A percentile compares a stretch with the other conserved stretches of the same genome.
Evolutionary conservation across 2,888 invertebrate genomes (phyloP).

Genomic region (Tipula vernalis): DNA sequence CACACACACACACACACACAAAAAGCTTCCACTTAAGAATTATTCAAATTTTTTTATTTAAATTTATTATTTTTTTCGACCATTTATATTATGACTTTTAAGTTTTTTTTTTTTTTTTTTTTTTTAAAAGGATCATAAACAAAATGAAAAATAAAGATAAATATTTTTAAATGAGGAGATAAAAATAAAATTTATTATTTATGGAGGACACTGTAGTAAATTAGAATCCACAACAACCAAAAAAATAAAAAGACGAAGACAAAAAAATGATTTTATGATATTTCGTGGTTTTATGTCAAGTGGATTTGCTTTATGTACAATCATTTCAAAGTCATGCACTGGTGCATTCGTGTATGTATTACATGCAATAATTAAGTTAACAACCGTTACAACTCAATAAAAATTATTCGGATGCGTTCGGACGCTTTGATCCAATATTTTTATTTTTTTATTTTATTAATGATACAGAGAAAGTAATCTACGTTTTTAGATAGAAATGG

Average conservation of each 20-base stretch:
- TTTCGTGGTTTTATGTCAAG: neutral
- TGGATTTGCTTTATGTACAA: neutral
- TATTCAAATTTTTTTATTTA: neutral
- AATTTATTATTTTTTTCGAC: neutral
- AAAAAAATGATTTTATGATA: neutral
- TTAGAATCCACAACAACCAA: neutral
- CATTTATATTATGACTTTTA: neutral
- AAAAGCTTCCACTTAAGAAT: neutral
- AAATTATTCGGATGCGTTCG: neutral
- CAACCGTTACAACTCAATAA: neutral
- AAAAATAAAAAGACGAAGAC: neutral
- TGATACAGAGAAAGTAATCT: neutral
- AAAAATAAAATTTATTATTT: neutral
- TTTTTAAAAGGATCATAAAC: neutral
- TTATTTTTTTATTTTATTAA: too few species aligned
- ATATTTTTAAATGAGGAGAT: neutral
- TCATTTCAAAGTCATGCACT: neutral
- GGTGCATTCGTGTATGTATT: neutral
- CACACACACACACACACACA: neutral
- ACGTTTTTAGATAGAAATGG: neutral
- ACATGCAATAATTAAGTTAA: neutral
- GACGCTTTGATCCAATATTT: neutral
- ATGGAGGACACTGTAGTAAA: neutral
- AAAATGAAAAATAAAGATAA: neutral
- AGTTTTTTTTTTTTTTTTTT: neutral